Conservation (phyloP, 2,888 invertebrate species). For the Dichetophora obliterata region DNA sequence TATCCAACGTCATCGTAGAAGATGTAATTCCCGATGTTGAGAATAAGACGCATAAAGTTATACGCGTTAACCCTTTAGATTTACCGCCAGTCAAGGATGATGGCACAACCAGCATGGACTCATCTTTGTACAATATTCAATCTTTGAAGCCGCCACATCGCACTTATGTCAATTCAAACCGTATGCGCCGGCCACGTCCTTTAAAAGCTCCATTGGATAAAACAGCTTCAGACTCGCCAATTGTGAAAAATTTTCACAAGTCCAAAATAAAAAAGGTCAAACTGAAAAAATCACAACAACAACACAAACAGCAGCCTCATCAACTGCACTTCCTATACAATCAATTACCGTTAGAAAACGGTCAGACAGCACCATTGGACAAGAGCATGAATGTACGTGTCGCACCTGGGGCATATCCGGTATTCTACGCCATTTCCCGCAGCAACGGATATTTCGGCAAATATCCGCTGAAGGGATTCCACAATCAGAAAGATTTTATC, state of each 20-base stretch:
- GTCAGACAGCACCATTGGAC: slow-evolving; percentile 27
- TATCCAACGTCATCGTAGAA: slow-evolving; percentile 55
- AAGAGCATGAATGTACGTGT: slow-evolving; percentile 59
- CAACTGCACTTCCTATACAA: slow-evolving; percentile 59
- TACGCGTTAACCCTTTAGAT: slow-evolving; percentile 62
- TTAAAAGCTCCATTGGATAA: slow-evolving; percentile 26
- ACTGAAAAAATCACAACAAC: slow-evolving; percentile 50
- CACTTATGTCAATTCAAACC: slow-evolving; percentile 56
- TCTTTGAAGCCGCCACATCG: slow-evolving; percentile 52
- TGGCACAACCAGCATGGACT: slow-evolving; percentile 55
- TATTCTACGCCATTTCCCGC: slow-evolving; percentile 63
- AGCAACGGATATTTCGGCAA: slow-evolving; percentile 67
- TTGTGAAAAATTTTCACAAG: slow-evolving; percentile 52
- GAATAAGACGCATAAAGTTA: slow-evolving; percentile 62
- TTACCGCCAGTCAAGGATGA: slow-evolving; percentile 56
- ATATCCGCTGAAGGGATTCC: slow-evolving; percentile 63
- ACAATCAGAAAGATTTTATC: slow-evolving; percentile 58
- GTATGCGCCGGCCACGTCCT: slow-evolving; percentile 52
- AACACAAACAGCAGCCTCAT: slow-evolving; percentile 56
- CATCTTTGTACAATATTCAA: slow-evolving; percentile 62
- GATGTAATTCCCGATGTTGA: slow-evolving; percentile 62
- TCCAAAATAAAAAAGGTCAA: slow-evolving; percentile 47
- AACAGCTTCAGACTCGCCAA: slow-evolving; percentile 50
- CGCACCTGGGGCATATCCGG: slow-evolving; percentile 65
- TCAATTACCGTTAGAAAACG: slow-evolving; percentile 46